These are phyloP conservation scores for Chloroceryle aenea DNA, from an alignment of 2,113 vertebrate species.

Conservation along the genomic window DNA sequence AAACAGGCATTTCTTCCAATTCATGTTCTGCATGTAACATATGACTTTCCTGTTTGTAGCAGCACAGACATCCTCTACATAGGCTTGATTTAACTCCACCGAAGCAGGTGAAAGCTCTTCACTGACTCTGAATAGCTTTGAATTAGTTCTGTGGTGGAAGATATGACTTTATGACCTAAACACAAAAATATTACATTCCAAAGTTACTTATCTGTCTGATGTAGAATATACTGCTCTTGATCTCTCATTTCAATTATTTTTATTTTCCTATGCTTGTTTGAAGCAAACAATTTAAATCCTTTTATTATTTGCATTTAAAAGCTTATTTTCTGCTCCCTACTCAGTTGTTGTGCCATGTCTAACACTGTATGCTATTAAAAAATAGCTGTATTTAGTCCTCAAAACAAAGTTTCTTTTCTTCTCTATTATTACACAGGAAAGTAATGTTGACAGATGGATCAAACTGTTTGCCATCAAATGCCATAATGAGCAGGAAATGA, in stretches of 20 bases:
- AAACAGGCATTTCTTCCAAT: neutral
- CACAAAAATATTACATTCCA: neutral
- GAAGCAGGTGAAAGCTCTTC: neutral
- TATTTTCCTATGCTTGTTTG: constrained; percentile 1
- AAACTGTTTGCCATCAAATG: constrained; percentile 61
- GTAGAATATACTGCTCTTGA: neutral
- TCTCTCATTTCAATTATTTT: neutral
- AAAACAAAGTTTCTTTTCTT: constrained; percentile 62
- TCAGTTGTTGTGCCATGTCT: constrained; percentile 35
- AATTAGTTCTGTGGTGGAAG: neutral
- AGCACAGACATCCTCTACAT: neutral
- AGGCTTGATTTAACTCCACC: neutral
- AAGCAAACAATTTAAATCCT: constrained; percentile 53
- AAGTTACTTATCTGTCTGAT: neutral
- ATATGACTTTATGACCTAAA: neutral
- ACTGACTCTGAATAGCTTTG: neutral
- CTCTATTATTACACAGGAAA: constrained; percentile 46
- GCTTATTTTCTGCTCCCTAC: constrained; percentile 37
- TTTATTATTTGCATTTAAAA: constrained; percentile 37
- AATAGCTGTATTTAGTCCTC: constrained; percentile 54
- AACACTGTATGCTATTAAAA: constrained; percentile 15
- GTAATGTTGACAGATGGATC: constrained; percentile 58
- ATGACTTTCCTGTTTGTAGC: neutral
- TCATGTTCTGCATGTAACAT: neutral
- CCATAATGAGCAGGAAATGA: constrained; percentile 53